Percentiles rank a stretch among this genome's conserved stretches.
Conservation (phyloP, 2,113 vertebrate species). For the Malurus cyaneus region DNA sequence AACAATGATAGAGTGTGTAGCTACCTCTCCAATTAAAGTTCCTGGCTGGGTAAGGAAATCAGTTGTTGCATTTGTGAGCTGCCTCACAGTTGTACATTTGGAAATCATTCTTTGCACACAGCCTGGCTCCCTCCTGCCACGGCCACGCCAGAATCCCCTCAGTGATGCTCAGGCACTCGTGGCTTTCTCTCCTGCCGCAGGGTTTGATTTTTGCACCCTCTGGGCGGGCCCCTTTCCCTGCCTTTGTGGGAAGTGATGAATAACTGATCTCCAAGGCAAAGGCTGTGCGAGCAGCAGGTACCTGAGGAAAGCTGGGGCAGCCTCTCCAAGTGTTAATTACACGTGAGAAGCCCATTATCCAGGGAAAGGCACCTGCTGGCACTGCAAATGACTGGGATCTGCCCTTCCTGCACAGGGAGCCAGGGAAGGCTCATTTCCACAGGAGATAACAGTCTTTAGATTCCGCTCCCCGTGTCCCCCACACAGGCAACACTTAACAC, state of each 20-base stretch:
- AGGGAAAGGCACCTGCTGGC: constrained; percentile 92
- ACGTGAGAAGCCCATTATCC: constrained; percentile 90
- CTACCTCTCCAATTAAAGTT: constrained; percentile 88
- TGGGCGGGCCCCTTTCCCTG: not conserved
- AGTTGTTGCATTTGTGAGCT: constrained; percentile 76
- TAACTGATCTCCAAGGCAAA: constrained; percentile 60
- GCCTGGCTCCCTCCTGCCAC: constrained; percentile 30
- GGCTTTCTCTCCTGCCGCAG: constrained; percentile 36
- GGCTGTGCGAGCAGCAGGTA: constrained; percentile 73
- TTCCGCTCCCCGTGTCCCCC: constrained; percentile 72
- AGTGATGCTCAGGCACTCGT: not conserved
- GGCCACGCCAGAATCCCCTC: not conserved
- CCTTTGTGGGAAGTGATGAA: constrained; percentile 17
- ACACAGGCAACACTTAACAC: constrained; percentile 81
- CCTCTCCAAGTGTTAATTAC: constrained; percentile 93
- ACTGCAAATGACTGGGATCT: constrained; percentile 87
- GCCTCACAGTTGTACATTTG: constrained; percentile 78
- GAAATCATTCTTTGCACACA: constrained; percentile 56
- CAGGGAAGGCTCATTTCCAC: constrained; percentile 78
- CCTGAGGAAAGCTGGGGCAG: constrained; percentile 79
- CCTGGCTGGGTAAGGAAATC: constrained; percentile 81
- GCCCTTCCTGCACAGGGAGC: constrained; percentile 76
- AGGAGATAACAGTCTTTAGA: constrained; percentile 83
- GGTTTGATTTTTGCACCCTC: constrained; percentile 72
- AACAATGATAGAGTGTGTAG: constrained; percentile 86